Evolutionary conservation across 2,888 invertebrate genomes (phyloP).

Genomic region (Cryptocheilus praepositus): DNA sequence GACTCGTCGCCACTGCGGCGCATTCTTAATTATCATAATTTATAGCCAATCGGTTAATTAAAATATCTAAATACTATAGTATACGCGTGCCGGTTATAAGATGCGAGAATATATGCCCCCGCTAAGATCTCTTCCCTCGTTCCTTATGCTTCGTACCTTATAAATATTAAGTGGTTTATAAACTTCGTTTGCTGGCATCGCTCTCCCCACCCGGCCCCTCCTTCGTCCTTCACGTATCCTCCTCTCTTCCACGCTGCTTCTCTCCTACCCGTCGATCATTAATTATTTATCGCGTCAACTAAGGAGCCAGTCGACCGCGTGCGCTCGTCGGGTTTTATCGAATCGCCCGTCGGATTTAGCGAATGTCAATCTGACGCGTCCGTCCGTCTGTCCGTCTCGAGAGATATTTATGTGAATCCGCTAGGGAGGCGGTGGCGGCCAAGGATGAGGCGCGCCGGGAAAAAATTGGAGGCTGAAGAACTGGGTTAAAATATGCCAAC

Average conservation of each 20-base stretch:
- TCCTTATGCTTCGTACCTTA: slow-evolving; percentile 62
- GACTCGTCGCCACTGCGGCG: slow-evolving; percentile 2
- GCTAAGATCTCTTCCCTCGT: slow-evolving; percentile 35
- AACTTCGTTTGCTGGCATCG: slow-evolving; percentile 39
- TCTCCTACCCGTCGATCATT: slow-evolving; percentile 61
- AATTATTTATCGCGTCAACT: slow-evolving; percentile 72
- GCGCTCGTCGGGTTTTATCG: slow-evolving; percentile 52
- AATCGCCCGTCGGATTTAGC: slow-evolving; percentile 49
- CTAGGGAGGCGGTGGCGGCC: slow-evolving; percentile 17
- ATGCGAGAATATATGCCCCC: slow-evolving; percentile 46
- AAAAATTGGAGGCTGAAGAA: slow-evolving; percentile 59
- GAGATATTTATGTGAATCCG: slow-evolving; percentile 62
- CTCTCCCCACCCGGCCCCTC: slow-evolving; percentile 2
- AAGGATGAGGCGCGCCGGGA: slow-evolving; percentile 16
- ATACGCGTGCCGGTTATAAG: slow-evolving; percentile 52
- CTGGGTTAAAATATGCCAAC: slow-evolving; percentile 71
- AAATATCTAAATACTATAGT: slow-evolving; percentile 71
- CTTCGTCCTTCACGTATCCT: slow-evolving; percentile 15
- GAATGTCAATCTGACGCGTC: slow-evolving; percentile 43
- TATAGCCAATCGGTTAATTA: slow-evolving; percentile 72
- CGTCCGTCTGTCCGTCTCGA: slow-evolving; percentile 45
- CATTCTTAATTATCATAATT: slow-evolving; percentile 70
- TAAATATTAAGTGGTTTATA: slow-evolving; percentile 71
- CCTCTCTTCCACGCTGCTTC: slow-evolving; percentile 37
- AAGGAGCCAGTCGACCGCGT: slow-evolving; percentile 52